Percentiles rank a stretch among this genome's conserved stretches.
These are phyloP conservation scores for Tachyglossus aculeatus DNA, from an alignment of 2,797 vertebrate genomes.

Conservation along the genomic window DNA sequence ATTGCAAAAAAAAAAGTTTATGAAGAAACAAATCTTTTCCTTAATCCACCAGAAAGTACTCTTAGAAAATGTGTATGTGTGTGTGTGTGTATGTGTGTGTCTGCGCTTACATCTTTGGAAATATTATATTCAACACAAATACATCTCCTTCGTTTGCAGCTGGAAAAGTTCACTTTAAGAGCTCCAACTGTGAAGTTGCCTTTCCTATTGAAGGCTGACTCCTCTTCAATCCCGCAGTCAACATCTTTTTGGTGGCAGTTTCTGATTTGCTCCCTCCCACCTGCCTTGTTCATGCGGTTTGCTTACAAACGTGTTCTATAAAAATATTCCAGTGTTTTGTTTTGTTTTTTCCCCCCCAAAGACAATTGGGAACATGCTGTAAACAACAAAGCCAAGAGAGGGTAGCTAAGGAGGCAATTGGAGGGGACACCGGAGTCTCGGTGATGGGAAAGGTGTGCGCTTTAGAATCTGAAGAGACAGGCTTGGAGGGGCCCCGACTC, in stretches of 20 bases:
- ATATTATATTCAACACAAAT: fast-evolving
- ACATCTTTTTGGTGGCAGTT: fast-evolving
- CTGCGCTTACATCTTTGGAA: neutral
- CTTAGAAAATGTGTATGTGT: neutral
- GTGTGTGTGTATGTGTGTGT: neutral
- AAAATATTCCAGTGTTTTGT: neutral
- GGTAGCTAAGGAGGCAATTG: neutral
- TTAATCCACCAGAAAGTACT: constrained; percentile 33
- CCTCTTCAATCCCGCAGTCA: fast-evolving
- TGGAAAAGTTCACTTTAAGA: neutral
- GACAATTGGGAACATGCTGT: neutral
- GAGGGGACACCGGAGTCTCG: neutral
- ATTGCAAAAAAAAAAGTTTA: constrained; percentile 48
- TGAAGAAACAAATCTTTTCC: constrained; percentile 14
- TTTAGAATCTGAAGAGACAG: neutral
- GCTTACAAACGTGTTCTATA: neutral
- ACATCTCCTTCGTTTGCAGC: neutral
- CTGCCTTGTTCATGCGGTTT: fast-evolving
- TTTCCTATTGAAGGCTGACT: neutral
- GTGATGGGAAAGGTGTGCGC: neutral
- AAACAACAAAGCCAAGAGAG: neutral
- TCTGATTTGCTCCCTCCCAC: neutral
- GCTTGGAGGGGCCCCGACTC: too few species aligned
- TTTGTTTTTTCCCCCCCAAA: neutral
- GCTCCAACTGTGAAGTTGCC: fast-evolving